Base-by-base conservation (phyloP, 2,797 vertebrate species). In the Sternarchorhynchus goeldii region DNA sequence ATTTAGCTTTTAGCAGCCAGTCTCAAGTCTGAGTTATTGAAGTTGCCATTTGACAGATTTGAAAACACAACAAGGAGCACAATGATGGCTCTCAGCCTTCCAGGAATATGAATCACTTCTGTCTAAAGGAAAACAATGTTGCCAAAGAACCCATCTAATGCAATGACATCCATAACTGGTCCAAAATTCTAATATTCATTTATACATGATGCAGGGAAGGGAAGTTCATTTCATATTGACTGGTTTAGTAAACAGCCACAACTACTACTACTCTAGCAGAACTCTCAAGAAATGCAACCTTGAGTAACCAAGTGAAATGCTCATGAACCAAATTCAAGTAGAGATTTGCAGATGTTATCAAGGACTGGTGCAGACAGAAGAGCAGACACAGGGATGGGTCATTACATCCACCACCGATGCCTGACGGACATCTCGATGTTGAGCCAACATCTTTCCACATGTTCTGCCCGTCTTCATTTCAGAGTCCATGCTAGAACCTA, bases 1-100 rank as follows among this genome's bases (percentile, higher is more conserved):
- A 69, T 69, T 32, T 55, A 31, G 67, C 45, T 68, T 53, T 68
- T 68, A 68, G 39, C 39, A 53, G 53, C 66, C 66, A 53, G 25
- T 7, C 6, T 17, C 14, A 5, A 21, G 20, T 17, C 41, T 70
- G 67, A 70, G 18, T 50, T 68, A 68, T 50, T 55, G 6, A 70
- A 55, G 50, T 45, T 70, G 25, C 31, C 25, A 8, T 69, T 29
- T 53, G 66, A 53, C 66, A 69, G 25, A 31, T 69, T 31, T 69
- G 17, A 53, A 53, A 55, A 20, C 39, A 67, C 36, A 25, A 39
- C 36, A 31, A 55, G 34, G 6, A 21, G 21, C 41, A 55, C 21
- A 55, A 69, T 69, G 66, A 53, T 53, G 18, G 14, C 53, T 55
- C 29, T 21, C 45, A 25, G 41, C 25, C 66, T 69, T 20, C 25